These are phyloP conservation scores for Seriola aureovittata DNA, from an alignment of 2,113 vertebrate species.

Conservation along the genomic window DNA sequence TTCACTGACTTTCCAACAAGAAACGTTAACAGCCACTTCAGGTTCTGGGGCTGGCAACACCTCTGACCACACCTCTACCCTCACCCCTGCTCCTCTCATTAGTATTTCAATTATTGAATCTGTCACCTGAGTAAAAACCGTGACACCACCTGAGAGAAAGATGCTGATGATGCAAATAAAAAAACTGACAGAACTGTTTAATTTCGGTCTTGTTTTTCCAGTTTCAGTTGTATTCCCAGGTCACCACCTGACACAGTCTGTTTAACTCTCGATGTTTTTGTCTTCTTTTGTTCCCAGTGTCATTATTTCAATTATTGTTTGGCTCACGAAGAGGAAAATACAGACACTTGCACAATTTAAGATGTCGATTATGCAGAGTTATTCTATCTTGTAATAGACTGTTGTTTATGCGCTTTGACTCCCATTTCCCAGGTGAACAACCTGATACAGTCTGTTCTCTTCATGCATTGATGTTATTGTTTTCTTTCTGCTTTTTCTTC, in stretches of 20 bases:
- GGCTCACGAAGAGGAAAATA: slow-evolving; percentile 26
- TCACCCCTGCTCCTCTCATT: too few relatives aligned
- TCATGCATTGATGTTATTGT: background rate
- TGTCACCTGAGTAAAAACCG: too few relatives aligned
- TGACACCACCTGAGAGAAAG: too few relatives aligned
- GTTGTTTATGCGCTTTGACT: slow-evolving; percentile 2
- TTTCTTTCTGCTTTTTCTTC: background rate
- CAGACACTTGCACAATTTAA: slow-evolving; percentile 33
- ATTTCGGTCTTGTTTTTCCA: slow-evolving; percentile 34
- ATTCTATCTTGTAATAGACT: slow-evolving; percentile 27
- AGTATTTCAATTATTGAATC: too few relatives aligned
- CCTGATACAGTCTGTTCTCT: background rate
- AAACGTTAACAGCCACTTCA: too few relatives aligned
- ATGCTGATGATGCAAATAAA: background rate
- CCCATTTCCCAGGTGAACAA: slow-evolving; percentile 51
- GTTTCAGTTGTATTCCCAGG: background rate
- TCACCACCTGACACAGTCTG: background rate
- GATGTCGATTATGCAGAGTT: slow-evolving; percentile 30
- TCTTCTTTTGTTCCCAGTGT: slow-evolving; percentile 4
- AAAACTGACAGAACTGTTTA: background rate
- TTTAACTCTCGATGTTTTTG: slow-evolving; percentile 4
- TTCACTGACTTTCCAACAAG: too few relatives aligned
- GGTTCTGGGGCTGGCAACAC: too few relatives aligned
- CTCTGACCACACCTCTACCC: too few relatives aligned
- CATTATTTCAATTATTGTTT: slow-evolving; percentile 24